Conservation (phyloP, 2,797 vertebrate species). For the Eidolon dupreanum region DNA sequence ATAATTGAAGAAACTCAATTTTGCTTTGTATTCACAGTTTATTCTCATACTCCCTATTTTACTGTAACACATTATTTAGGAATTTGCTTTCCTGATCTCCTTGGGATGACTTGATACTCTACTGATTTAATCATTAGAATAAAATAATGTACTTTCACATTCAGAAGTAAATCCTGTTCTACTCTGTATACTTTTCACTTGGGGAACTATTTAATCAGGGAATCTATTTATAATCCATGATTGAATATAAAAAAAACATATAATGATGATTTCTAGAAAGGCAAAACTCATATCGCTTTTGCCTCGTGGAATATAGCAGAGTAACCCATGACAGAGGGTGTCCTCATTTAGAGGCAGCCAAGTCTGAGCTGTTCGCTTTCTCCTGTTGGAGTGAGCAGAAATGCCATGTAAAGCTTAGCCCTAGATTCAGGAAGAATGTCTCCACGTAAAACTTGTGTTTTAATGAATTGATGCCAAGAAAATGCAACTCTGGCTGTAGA, state of each 20-base stretch:
- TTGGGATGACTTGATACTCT: background rate
- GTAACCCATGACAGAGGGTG: background rate
- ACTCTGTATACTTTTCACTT: background rate
- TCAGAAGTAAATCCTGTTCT: slow-evolving; percentile 55
- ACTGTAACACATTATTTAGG: background rate
- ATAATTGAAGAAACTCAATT: background rate
- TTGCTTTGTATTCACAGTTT: background rate
- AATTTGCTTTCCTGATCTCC: slow-evolving; percentile 30
- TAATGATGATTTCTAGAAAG: slow-evolving; percentile 40
- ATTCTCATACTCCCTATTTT: background rate
- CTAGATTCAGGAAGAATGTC: background rate
- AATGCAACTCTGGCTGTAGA: background rate
- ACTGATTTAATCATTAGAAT: slow-evolving; percentile 36
- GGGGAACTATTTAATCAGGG: slow-evolving; percentile 54
- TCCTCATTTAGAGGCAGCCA: background rate
- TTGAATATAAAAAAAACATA: background rate
- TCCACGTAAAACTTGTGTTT: background rate
- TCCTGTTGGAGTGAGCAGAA: background rate
- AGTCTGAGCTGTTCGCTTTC: background rate
- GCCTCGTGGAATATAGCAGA: background rate
- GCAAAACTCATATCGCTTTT: background rate
- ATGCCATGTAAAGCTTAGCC: background rate
- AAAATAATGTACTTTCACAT: slow-evolving; percentile 23
- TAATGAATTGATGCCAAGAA: background rate
- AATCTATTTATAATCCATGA: slow-evolving; percentile 42